Percentiles rank a stretch among this genome's conserved stretches.
Evolutionary conservation across 2,888 invertebrate genomes (phyloP).

Genomic region (Dione juno): DNA sequence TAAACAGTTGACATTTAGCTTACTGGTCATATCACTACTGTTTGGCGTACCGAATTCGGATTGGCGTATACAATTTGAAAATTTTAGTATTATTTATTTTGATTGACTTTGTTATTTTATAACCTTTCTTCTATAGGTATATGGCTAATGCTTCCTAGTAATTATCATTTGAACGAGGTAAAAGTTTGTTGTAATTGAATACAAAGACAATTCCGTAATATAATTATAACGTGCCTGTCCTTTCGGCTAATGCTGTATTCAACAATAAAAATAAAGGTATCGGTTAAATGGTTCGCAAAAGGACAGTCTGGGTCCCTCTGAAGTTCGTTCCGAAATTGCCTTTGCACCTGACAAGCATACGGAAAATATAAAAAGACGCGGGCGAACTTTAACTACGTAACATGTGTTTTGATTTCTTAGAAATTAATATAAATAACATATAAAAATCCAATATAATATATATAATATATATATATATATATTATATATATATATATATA

Average conservation of each 20-base stretch:
- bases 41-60: too few relatives aligned
- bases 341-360: slow-evolving; percentile 70
- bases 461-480: too few relatives aligned
- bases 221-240: slow-evolving; percentile 45
- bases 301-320: slow-evolving; percentile 45
- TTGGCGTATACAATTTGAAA: too few relatives aligned
- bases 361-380: slow-evolving; percentile 37
- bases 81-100: too few relatives aligned
- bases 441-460: too few relatives aligned
- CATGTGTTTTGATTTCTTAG: neutral
- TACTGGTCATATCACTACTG: too few relatives aligned
- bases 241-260: slow-evolving; percentile 35
- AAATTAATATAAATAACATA: neutral
- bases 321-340: slow-evolving; percentile 57
- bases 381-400: slow-evolving; percentile 5
- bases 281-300: slow-evolving; percentile 62
- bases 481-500: too few relatives aligned
- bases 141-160: too few relatives aligned
- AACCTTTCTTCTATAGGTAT: too few relatives aligned
- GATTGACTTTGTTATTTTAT: neutral
- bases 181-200: neutral
- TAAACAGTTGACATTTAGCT: too few relatives aligned
- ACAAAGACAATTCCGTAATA: slow-evolving; percentile 42
- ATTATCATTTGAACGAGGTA: too few relatives aligned
- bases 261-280: slow-evolving; percentile 62